Evolutionary conservation across 2,888 invertebrate species (phyloP), one percentile per base, ranked within the genome.

Genomic region (Aleiodes leptofemur): DNA sequence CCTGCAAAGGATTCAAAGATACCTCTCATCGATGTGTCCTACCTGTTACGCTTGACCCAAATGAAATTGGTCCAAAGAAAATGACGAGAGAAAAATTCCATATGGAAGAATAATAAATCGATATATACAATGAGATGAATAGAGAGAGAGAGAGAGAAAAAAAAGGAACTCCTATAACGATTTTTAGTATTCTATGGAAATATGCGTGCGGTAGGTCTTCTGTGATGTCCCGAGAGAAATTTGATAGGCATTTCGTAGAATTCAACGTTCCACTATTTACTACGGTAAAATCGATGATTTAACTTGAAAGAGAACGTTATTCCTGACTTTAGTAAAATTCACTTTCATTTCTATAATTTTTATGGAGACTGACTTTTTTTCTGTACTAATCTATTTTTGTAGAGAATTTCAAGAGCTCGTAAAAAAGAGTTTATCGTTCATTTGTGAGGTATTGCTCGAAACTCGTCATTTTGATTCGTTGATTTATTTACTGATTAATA

Each of bases 1-100:
- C 76, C 77, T 77, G 79, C 81, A 79, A 82, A 81, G 78, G 78
- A 80, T 81, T 79, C 66, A 81, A 80, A 76, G 76, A 71, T 57
- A 57, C 43, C 57, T 75, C 78, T 75, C 78, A 76, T 77, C 74
- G 78, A 74, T 78, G 77, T 51, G 23, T 23, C 23, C 57, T 51
- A 57, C 66, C 73, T 76, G 77, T 75, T 69, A 70, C 72, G 70
- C 72, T 72, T 74, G 72, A 73, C 66, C 76, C 73, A 61, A 51
- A 43, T 66, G 64, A 69, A 68, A 71, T 71, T 50, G 74, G n/a
- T 66, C 23, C 23, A 38, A 23, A 29, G 23, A 9, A 64, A 29
- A 50, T 43, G 43, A 50, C n/a, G 31, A 66, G 13, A 64, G 4
- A 38, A 14, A 14, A 68, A 64, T 34, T 23, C 43, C 50, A 72